These are phyloP conservation scores for Aphelenchoides besseyi DNA, from an alignment of 1,140 invertebrate genomes.

Conservation along the genomic window DNA sequence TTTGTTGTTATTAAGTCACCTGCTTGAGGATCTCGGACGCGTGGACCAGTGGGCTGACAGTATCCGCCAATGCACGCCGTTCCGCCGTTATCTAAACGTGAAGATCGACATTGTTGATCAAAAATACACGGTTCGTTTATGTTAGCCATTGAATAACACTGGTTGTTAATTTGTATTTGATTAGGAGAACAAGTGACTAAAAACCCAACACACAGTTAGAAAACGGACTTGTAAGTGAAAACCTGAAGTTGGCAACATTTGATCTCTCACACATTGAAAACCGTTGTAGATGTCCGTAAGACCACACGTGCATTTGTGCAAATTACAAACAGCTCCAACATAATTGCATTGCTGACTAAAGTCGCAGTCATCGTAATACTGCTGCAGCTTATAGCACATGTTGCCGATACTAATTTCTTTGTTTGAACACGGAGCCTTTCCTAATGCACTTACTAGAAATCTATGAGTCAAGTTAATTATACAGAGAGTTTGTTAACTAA, in stretches of 20 bases:
- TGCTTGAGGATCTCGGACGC: not conserved
- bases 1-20: not conserved
- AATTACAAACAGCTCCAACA: slow-evolving; percentile 36
- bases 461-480: too few species aligned
- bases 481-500: too few species aligned
- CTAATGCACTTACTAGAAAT: not conserved
- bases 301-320: slow-evolving; percentile 32
- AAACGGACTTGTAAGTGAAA: not conserved
- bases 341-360: slow-evolving; percentile 43
- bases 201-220: not conserved
- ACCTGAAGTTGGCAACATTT: slow-evolving; percentile 38
- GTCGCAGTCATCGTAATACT: slow-evolving; percentile 39
- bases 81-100: slow-evolving; percentile 15
- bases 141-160: slow-evolving; percentile 34
- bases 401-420: slow-evolving; percentile 35
- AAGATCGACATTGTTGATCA: slow-evolving; percentile 41
- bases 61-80: slow-evolving; percentile 33
- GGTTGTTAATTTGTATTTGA: slow-evolving; percentile 41
- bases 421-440: slow-evolving; percentile 6
- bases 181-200: slow-evolving; percentile 29
- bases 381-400: slow-evolving; percentile 29
- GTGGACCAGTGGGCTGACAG: slow-evolving; percentile 24
- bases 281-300: slow-evolving; percentile 37
- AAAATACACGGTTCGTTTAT: slow-evolving; percentile 37
- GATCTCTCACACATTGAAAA: slow-evolving; percentile 38